Base-by-base conservation (phyloP, 2,888 invertebrate species). In the Plutella xylostella region DNA sequence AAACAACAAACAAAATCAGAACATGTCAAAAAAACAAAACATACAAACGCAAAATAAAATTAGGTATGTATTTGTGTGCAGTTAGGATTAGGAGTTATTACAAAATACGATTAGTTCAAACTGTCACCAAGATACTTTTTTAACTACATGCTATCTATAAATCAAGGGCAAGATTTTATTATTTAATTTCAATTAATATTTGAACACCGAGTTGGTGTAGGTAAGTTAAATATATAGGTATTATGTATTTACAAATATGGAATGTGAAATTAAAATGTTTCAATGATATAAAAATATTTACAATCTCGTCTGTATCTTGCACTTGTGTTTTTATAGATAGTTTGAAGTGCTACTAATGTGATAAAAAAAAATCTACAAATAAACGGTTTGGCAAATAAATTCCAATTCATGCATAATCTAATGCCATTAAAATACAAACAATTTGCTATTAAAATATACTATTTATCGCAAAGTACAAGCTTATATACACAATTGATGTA, bases 1-100 rank as follows among this genome's bases (percentile, higher is more conserved):
- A 82, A 82, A 83, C 72, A 83, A 80, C 77, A 80, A 79, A 79
- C 73, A 78, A 79, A 72, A 84, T 79, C 73, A 82, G 79, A 80
- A 72, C 75, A 82, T 69, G 64, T 78, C 72, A 80, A 75, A 80
- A 73, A 74, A 75, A 77, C 73, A 42, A 48, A 68, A 73, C 75
- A 71, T 71, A 70, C 60, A n/a, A n/a, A 72, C 72, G 63, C 63
- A 63, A 67, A 56, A 62, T 58, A 68, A 62, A 62, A 57, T 50
- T 57, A 59, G 63, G 55, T 59, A 63, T 64, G 55, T 63, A 65
- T 65, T 64, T 62, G 63, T 71, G 82, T 83, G 83, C 82, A 73
- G 61, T 75, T 73, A 79, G 82, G 83, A 78, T 65, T 56, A 69
- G 80, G 78, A 74, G 66, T 63, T 68, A 55, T 57, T 73, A 76